These are phyloP conservation scores for Gadus macrocephalus DNA, from an alignment of 2,113 vertebrate species.

Conservation along the genomic window DNA sequence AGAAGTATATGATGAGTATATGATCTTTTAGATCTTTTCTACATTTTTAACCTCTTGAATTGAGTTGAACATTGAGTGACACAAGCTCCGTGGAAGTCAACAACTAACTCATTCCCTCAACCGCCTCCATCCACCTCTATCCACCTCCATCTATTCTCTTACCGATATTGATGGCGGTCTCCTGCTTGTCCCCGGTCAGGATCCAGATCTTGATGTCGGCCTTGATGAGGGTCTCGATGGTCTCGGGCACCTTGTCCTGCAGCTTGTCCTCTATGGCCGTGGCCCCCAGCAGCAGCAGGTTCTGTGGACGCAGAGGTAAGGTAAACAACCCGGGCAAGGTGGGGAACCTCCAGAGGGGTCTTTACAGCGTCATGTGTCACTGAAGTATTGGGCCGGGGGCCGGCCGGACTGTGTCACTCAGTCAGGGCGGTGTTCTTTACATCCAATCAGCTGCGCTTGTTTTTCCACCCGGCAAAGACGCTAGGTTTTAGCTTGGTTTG, in stretches of 20 bases:
- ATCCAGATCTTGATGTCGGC: constrained; percentile 99
- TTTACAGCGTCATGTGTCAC: constrained; percentile 56
- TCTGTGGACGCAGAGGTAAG: constrained; percentile 64
- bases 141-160: constrained; percentile 29
- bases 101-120: neutral
- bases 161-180: constrained; percentile 98
- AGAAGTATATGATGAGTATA: no score
- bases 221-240: constrained; percentile 96
- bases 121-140: no score
- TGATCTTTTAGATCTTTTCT: no score
- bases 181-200: constrained; percentile 97
- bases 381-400: constrained; percentile 35
- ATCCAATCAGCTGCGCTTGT: constrained; percentile 50
- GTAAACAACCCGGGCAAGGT: neutral
- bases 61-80: neutral
- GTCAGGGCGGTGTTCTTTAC: constrained; percentile 30
- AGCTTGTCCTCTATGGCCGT: constrained; percentile 97
- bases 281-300: constrained; percentile 93
- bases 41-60: no score
- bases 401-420: constrained; percentile 45
- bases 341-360: constrained; percentile 30
- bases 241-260: constrained; percentile 96
- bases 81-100: neutral
- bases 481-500: constrained; percentile 21
- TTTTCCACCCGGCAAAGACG: constrained; percentile 42